Percentiles rank a stretch among this genome's conserved stretches.
phyloP scores from a whole-genome alignment of 2,888 invertebrate genomes.

The Athripsodes cinereus region DNA sequence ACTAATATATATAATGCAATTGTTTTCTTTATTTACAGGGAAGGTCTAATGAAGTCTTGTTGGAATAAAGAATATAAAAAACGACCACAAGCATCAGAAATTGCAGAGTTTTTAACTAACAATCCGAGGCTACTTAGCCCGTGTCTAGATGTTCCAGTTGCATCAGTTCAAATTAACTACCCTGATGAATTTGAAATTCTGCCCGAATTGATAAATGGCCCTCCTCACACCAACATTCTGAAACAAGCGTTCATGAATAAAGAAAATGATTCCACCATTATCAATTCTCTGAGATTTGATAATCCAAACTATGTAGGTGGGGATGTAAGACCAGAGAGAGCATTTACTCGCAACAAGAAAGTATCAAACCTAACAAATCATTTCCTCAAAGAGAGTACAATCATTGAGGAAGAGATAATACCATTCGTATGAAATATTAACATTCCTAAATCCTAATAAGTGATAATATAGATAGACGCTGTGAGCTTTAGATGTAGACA shows the following conservation, averaged over 20 bases:
- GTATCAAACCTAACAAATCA: constrained; percentile 14
- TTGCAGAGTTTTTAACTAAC: constrained; percentile 74
- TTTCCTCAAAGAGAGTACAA: constrained; percentile 7
- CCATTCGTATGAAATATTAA: constrained; percentile 19
- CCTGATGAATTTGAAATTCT: constrained; percentile 35
- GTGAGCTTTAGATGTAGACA: no score
- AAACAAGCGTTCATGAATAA: constrained; percentile 10
- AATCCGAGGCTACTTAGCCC: constrained; percentile 72
- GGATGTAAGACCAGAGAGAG: constrained; percentile 13
- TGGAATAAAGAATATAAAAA: constrained; percentile 66
- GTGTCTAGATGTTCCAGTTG: constrained; percentile 68
- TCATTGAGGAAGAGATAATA: constrained; percentile 19
- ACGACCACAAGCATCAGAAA: constrained; percentile 71
- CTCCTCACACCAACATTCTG: constrained; percentile 3
- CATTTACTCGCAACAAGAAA: constrained; percentile 3
- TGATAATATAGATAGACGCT: no score
- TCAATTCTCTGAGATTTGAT: constrained; percentile 23
- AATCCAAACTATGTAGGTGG: constrained; percentile 25
- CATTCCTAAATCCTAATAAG: not conserved
- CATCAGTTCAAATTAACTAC: constrained; percentile 68
- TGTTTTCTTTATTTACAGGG: constrained; percentile 44
- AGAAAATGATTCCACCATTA: constrained; percentile 12
- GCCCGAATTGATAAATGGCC: constrained; percentile 18
- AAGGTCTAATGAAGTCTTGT: constrained; percentile 69
- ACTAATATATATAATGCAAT: not conserved